Evolutionary conservation across 1,140 invertebrate species (phyloP).

Genomic region (Asobara japonica): DNA sequence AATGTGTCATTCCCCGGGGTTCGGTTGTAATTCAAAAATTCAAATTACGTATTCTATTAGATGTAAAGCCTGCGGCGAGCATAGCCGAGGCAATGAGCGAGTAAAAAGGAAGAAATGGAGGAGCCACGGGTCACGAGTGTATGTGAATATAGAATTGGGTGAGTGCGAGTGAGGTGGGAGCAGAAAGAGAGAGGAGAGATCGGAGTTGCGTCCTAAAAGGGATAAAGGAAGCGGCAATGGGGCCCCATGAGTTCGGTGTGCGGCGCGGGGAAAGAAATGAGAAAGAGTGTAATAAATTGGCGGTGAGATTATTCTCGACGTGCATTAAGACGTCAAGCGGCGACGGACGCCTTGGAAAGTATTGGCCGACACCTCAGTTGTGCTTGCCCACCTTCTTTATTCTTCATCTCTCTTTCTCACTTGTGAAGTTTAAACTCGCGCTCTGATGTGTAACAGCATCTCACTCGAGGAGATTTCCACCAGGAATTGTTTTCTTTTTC

Average conservation of each 20-base stretch:
- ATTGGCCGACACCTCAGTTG: constrained; percentile 63
- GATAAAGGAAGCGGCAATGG: constrained; percentile 28
- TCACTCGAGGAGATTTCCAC: constrained; percentile 2
- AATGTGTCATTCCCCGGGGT: background rate
- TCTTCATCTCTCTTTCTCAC: constrained; percentile 23
- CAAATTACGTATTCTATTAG: constrained; percentile 65
- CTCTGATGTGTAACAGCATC: constrained; percentile 26
- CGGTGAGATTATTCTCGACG: constrained; percentile 67
- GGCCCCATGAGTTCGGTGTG: constrained; percentile 27
- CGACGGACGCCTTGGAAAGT: constrained; percentile 65
- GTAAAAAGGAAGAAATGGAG: constrained; percentile 8
- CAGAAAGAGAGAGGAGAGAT: no score
- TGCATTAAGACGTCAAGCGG: constrained; percentile 69
- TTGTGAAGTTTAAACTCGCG: constrained; percentile 3
- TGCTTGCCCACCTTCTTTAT: constrained; percentile 16
- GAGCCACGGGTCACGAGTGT: constrained; percentile 30
- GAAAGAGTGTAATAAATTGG: constrained; percentile 69
- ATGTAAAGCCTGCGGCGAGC: constrained; percentile 41
- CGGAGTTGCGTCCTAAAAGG: constrained; percentile 29
- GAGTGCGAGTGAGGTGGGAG: constrained; percentile 17
- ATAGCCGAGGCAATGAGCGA: background rate
- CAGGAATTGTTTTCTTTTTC: background rate
- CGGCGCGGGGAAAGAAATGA: constrained; percentile 53
- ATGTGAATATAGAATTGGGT: constrained; percentile 23
- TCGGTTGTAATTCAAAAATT: constrained; percentile 54